phyloP scores from a whole-genome alignment of 2,113 vertebrate genomes.

The Puntigrus tetrazona region DNA sequence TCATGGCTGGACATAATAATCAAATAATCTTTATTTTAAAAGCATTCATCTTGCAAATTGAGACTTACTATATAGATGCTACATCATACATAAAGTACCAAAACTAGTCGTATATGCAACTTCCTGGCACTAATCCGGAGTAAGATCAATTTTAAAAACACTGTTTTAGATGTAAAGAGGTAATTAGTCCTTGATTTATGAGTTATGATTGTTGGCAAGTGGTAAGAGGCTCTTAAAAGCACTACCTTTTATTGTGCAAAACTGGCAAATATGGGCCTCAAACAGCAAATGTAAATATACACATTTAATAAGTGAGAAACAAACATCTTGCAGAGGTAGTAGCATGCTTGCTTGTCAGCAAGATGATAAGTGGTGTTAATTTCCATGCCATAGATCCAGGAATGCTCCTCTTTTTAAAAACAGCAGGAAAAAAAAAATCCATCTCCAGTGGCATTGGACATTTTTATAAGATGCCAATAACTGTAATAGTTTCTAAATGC shows the following conservation, averaged over 20 bases:
- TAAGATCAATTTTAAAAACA: not conserved
- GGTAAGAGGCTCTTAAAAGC: not conserved
- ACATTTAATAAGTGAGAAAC: not conserved
- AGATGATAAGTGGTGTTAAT: not conserved
- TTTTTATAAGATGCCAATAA: not conserved
- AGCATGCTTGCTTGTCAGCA: not conserved
- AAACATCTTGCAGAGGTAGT: not conserved
- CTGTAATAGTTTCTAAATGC: not conserved
- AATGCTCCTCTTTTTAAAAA: not conserved
- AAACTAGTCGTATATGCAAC: not conserved
- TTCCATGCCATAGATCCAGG: not conserved
- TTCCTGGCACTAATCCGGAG: not conserved
- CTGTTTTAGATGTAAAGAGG: not conserved
- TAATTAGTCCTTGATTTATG: not conserved
- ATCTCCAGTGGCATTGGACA: not conserved
- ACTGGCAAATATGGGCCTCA: not conserved
- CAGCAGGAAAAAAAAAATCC: not conserved
- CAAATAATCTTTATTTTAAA: not conserved
- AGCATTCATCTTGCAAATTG: slow-evolving; percentile 1
- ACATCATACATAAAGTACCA: not conserved
- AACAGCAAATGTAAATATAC: not conserved
- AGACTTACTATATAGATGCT: not conserved
- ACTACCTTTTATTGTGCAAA: not conserved
- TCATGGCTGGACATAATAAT: not conserved
- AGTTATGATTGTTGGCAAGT: not conserved